Percentiles rank a stretch among this genome's conserved stretches.
These are phyloP conservation scores for Pemphigus obesinymphae DNA, from an alignment of 1,140 invertebrate genomes.

Conservation along the genomic window DNA sequence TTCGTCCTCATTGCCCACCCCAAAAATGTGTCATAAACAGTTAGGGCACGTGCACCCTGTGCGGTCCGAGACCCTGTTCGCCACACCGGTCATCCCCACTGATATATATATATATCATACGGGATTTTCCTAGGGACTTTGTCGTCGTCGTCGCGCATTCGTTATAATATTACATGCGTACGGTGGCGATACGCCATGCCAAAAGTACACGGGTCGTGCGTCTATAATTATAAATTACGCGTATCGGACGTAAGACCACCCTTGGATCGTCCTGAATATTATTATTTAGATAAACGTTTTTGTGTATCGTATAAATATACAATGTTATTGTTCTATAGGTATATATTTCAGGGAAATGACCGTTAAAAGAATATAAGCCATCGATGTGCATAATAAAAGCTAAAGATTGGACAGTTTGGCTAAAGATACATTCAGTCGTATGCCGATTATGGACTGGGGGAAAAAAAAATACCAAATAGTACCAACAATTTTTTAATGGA, in stretches of 20 bases:
- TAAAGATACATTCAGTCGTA: too few species aligned
- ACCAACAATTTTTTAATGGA: too few species aligned
- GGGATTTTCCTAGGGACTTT: not conserved
- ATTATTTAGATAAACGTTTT: too few species aligned
- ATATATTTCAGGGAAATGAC: too few species aligned
- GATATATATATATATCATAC: conserved; percentile 12
- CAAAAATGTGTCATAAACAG: conserved; percentile 4
- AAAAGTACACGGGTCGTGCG: not conserved
- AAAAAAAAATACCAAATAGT: too few species aligned
- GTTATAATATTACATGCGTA: not conserved
- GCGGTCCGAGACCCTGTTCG: not conserved
- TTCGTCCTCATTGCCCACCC: too few species aligned
- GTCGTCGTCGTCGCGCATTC: not conserved
- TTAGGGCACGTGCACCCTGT: not conserved
- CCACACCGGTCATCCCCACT: conserved; percentile 12
- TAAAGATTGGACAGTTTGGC: too few species aligned
- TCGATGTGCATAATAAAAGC: too few species aligned
- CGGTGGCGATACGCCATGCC: not conserved
- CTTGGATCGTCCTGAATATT: not conserved
- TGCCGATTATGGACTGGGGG: too few species aligned
- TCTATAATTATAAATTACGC: conserved; percentile 7
- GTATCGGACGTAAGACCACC: not conserved
- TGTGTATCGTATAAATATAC: too few species aligned
- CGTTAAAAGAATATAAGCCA: too few species aligned
- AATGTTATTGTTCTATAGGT: too few species aligned